Evolutionary conservation across 1,140 invertebrate species (phyloP).

Genomic region (Fragariocoptes setiger): DNA sequence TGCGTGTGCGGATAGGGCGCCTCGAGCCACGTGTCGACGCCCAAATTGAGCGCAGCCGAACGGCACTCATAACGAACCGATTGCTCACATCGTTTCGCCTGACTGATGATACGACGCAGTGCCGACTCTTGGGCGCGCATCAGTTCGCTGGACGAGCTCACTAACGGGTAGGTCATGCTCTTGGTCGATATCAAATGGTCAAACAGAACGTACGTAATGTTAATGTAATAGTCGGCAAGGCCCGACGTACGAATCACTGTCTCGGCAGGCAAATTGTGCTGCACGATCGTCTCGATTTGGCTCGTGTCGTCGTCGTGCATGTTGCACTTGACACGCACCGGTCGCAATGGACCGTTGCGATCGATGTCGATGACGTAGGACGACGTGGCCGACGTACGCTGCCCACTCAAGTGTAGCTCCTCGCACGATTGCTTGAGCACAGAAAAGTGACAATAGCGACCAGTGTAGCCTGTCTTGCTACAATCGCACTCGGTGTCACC

Average conservation of each 20-base stretch:
- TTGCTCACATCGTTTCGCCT: slow-evolving; percentile 57
- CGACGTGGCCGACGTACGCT: slow-evolving; percentile 45
- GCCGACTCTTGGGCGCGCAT: too few relatives aligned
- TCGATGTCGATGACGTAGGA: slow-evolving; percentile 60
- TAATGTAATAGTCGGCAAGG: background rate
- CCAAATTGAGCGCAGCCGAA: slow-evolving; percentile 48
- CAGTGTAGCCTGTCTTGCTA: slow-evolving; percentile 44
- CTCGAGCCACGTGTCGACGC: slow-evolving; percentile 61
- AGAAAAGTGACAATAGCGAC: slow-evolving; percentile 72
- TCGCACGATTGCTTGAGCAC: slow-evolving; percentile 62
- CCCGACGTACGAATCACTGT: slow-evolving; percentile 19
- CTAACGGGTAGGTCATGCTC: too few relatives aligned
- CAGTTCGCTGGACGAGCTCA: too few relatives aligned
- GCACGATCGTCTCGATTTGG: slow-evolving; percentile 57
- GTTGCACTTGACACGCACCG: slow-evolving; percentile 58
- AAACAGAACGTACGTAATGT: background rate
- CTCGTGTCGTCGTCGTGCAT: slow-evolving; percentile 43
- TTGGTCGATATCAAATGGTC: background rate
- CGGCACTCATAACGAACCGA: slow-evolving; percentile 67
- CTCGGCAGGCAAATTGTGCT: slow-evolving; percentile 64
- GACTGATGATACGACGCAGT: slow-evolving; percentile 46
- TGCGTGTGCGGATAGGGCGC: slow-evolving; percentile 28
- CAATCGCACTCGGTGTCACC: slow-evolving; percentile 59
- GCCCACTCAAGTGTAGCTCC: slow-evolving; percentile 46
- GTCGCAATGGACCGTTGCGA: slow-evolving; percentile 58